These are phyloP conservation scores for Gymnothorax javanicus DNA, from an alignment of 2,797 vertebrate species.

Conservation along the genomic window DNA sequence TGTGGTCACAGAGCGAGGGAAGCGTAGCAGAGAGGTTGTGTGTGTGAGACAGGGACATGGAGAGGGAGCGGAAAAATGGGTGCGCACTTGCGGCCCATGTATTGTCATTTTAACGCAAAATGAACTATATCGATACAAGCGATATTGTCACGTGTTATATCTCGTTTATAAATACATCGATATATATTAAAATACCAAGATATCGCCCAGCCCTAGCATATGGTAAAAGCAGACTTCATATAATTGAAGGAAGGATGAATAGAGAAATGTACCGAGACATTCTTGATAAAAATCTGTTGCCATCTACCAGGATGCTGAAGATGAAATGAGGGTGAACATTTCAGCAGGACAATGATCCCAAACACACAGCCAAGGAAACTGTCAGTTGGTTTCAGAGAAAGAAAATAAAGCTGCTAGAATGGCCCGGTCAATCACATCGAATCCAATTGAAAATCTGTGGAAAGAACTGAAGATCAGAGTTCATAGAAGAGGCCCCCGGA, in stretches of 20 bases:
- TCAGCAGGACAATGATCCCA: too few relatives aligned
- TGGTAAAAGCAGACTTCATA: not conserved
- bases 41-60: too few relatives aligned
- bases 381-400: constrained; percentile 26
- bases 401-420: constrained; percentile 26
- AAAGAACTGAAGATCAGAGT: constrained; percentile 26
- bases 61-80: too few relatives aligned
- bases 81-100: too few relatives aligned
- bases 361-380: constrained; percentile 17
- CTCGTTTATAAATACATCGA: too few relatives aligned
- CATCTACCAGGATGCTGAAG: constrained; percentile 26
- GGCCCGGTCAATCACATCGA: constrained; percentile 27
- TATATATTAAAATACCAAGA: too few relatives aligned
- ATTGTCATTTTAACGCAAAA: too few relatives aligned
- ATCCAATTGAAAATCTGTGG: constrained; percentile 14
- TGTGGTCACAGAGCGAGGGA: too few relatives aligned
- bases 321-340: not conserved
- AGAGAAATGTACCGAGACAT: constrained; percentile 18
- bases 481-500: constrained; percentile 6
- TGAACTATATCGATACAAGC: too few relatives aligned
- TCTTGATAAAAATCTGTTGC: constrained; percentile 28
- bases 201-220: too few relatives aligned
- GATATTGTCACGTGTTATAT: too few relatives aligned
- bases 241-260: constrained; percentile 14
- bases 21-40: too few relatives aligned